Evolutionary conservation across 2,113 vertebrate species (phyloP).

Genomic region (Otocyon megalotis): DNA sequence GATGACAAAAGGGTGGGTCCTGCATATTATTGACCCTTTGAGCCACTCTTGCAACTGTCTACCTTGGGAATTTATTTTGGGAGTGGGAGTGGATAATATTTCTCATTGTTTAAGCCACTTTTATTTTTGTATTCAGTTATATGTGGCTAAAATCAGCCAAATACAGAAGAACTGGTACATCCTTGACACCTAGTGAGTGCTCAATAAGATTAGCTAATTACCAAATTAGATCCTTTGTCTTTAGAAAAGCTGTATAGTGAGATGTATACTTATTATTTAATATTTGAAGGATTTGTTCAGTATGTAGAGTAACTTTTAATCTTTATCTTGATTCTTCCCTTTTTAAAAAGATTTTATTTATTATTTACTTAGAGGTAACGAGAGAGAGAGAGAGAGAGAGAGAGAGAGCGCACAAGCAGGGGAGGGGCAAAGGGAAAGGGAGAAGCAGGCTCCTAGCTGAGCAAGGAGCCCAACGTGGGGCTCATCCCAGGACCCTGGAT

Average conservation of each 20-base stretch:
- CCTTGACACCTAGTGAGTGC: background rate
- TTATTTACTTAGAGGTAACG: too few relatives aligned
- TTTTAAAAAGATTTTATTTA: too few relatives aligned
- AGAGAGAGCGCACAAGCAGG: too few relatives aligned
- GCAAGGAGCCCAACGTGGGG: too few relatives aligned
- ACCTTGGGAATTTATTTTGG: background rate
- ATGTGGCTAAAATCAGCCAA: background rate
- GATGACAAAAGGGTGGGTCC: background rate
- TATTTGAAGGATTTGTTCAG: background rate
- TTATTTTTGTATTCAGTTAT: conserved; percentile 47
- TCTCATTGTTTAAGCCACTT: conserved; percentile 9
- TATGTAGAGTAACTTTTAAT: conserved; percentile 37
- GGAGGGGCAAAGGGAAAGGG: too few relatives aligned
- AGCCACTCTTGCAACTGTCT: background rate
- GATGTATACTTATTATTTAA: background rate
- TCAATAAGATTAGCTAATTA: background rate
- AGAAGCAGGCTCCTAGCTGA: too few relatives aligned
- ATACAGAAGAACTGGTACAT: background rate
- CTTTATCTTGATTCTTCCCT: background rate
- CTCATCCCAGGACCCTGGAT: too few relatives aligned
- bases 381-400: too few relatives aligned
- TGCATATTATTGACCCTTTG: background rate
- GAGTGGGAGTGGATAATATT: background rate
- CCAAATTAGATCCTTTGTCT: background rate
- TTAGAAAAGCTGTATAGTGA: background rate